Evolutionary conservation across 2,888 invertebrate genomes (phyloP), one percentile per base, ranked within the genome.

Genomic region (Epinotia bilunana): DNA sequence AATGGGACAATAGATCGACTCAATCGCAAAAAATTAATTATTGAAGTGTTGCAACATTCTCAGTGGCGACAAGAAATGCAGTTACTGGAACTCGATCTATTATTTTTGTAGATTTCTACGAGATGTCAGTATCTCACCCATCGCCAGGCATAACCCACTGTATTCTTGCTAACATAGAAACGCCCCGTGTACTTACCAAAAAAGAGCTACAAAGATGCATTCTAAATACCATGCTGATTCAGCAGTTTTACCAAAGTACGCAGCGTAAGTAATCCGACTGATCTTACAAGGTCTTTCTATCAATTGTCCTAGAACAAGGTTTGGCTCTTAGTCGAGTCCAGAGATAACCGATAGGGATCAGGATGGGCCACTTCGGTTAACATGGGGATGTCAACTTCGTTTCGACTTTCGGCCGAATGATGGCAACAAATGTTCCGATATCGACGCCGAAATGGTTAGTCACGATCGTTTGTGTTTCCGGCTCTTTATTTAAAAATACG

Each of bases 331-430:
- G 58, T 20, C 13, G 53, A 39, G 39, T 49, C 49, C 16, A 53
- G 43, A 69, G 69, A 69, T 69, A 69, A 39, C 57, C 46, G 74
- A 74, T 74, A 74, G 53, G n/a, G 69, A 71, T 60, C 64, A 23
- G 63, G 39, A 53, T 49, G 46, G 46, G 33, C 70, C 61, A 49
- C 28, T 70, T 70, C 61, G 60, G 70, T 70, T 58, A 43, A 58
- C 43, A 69, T 69, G 13, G 53, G 43, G 53, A 67, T 67, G 43
- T 39, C 68, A 68, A 57, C 68, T 58, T 68, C 18, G 55, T 67
- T 67, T 39, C 68, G 39, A 16, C 57, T 67, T 67, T 39, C 68
- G 39, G 20, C 57, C 43, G 57, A 68, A 20, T 39, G 68, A 68
- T 20, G 46, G 68, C n/a, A 69, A 58, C 68, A 68, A 68, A 68